A percentile compares a stretch with the other conserved stretches of the same genome.
These are phyloP conservation scores for Synanceia verrucosa DNA, from an alignment of 2,797 vertebrate species.

Conservation along the genomic window DNA sequence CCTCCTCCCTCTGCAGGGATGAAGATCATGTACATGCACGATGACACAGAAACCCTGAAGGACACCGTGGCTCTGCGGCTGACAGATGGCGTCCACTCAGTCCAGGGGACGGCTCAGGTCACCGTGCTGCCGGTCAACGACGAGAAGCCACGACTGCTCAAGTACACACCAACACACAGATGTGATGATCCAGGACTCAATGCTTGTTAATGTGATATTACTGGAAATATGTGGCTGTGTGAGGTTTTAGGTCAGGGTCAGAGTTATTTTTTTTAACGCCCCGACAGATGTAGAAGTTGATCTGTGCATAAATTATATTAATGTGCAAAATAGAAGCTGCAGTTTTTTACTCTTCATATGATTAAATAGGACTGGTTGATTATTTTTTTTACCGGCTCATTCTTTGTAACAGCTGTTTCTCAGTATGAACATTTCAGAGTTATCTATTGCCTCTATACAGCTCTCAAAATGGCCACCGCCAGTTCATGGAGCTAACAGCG, in stretches of 20 bases:
- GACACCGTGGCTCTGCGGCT: conserved; percentile 85
- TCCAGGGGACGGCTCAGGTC: conserved; percentile 85
- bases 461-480: no score
- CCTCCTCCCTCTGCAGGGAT: conserved; percentile 77
- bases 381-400: no score
- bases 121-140: conserved; percentile 89
- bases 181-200: conserved; percentile 12
- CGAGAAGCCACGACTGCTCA: conserved; percentile 86
- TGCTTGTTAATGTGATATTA: background rate
- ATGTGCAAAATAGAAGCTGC: no score
- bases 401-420: no score
- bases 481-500: no score
- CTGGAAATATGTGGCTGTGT: background rate
- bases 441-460: no score
- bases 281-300: background rate
- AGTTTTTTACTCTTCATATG: background rate
- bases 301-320: background rate
- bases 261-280: background rate
- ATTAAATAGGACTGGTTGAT: no score
- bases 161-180: conserved; percentile 74
- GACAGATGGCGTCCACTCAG: conserved; percentile 90
- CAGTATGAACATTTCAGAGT: no score
- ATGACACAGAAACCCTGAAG: conserved; percentile 89
- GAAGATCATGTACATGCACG: conserved; percentile 87
- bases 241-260: conserved; percentile 15